phyloP scores from a whole-genome alignment of 1,140 invertebrate genomes.

The Diuraphis noxia region DNA sequence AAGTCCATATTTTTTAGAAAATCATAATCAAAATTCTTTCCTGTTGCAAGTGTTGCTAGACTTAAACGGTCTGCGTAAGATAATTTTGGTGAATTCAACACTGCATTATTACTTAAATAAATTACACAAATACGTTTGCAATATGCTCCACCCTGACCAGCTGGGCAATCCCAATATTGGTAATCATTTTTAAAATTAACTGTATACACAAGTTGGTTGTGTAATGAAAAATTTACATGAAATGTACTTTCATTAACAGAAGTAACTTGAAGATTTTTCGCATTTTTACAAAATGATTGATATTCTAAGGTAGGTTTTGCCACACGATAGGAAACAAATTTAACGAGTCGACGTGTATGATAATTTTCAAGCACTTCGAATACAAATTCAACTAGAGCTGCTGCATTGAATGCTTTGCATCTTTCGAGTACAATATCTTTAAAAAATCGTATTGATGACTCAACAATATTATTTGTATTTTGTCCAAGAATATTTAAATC shows the following conservation, averaged over 20 bases:
- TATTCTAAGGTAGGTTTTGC: neutral
- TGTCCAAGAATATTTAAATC: neutral
- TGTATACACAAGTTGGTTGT: neutral
- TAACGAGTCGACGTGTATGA: neutral
- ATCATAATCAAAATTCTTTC: neutral
- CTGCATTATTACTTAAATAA: neutral
- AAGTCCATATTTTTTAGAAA: too few species aligned
- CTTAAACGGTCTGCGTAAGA: neutral
- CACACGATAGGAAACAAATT: neutral
- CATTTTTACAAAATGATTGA: neutral
- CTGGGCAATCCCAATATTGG: neutral
- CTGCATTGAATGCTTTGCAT: neutral
- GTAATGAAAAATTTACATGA: neutral
- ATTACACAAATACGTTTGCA: neutral
- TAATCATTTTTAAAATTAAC: neutral
- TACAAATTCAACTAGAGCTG: neutral
- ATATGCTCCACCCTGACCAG: neutral
- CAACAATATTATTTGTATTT: neutral
- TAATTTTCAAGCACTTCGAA: neutral
- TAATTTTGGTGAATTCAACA: neutral
- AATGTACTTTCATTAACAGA: neutral
- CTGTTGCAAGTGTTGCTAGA: neutral
- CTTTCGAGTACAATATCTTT: neutral
- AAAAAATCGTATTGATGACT: neutral
- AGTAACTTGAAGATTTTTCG: neutral